Conservation (phyloP, 2,797 vertebrate genomes). For the Enteromius treurensis region DNA sequence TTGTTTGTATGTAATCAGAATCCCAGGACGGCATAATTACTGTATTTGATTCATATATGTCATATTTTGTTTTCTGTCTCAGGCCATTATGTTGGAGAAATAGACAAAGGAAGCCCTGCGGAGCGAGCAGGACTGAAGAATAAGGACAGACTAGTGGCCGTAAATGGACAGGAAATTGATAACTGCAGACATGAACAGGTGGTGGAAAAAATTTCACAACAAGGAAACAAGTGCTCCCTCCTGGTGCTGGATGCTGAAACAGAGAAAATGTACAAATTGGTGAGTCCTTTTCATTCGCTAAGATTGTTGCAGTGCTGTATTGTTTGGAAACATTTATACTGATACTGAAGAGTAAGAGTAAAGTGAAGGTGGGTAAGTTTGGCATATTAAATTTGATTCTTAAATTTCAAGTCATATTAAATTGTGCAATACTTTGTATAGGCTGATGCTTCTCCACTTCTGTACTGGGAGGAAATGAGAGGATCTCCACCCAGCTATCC, state of each 20-base stretch:
- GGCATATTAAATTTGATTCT: background rate
- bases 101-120: slow-evolving; percentile 86
- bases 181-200: slow-evolving; percentile 80
- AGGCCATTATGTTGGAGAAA: slow-evolving; percentile 87
- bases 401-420: background rate
- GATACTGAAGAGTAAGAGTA: background rate
- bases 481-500: slow-evolving; percentile 51
- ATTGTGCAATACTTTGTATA: slow-evolving; percentile 60
- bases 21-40: too few species aligned
- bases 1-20: background rate
- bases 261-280: slow-evolving; percentile 84
- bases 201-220: slow-evolving; percentile 81
- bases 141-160: slow-evolving; percentile 85
- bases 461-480: slow-evolving; percentile 79
- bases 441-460: slow-evolving; percentile 85
- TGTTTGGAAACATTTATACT: background rate
- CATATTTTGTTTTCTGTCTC: background rate
- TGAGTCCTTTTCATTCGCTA: slow-evolving; percentile 63
- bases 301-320: background rate
- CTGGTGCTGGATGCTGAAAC: slow-evolving; percentile 87
- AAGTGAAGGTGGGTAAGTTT: too few species aligned
- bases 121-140: slow-evolving; percentile 81
- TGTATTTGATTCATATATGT: background rate
- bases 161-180: slow-evolving; percentile 82
- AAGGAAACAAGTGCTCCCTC: slow-evolving; percentile 78